phyloP scores from a whole-genome alignment of 2,888 invertebrate species.

The Agrotis exclamationis region DNA sequence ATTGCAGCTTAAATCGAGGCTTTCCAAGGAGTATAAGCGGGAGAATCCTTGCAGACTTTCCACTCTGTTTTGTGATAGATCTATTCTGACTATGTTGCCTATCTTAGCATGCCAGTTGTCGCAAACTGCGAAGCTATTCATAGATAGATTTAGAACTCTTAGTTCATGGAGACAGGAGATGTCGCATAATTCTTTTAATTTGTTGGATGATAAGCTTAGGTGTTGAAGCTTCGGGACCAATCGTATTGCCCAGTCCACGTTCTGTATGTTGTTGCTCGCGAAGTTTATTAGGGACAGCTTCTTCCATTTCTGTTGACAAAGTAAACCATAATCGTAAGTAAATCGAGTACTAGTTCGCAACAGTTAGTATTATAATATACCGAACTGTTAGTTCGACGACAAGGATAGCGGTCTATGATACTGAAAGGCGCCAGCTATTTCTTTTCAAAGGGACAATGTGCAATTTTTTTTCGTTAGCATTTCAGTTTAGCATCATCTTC shows the following conservation, averaged over 20 bases:
- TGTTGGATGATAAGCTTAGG: conserved; percentile 95
- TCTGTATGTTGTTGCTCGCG: conserved; percentile 94
- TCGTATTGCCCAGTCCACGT: conserved; percentile 95
- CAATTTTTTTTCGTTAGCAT: no score
- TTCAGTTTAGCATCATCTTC: no score
- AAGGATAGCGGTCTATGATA: no score
- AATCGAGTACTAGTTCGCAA: no score
- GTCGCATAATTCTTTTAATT: conserved; percentile 94
- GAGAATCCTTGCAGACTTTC: conserved; percentile 93
- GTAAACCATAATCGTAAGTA: neutral
- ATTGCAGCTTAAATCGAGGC: conserved; percentile 97
- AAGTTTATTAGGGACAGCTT: conserved; percentile 94
- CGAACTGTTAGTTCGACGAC: no score
- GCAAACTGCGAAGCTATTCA: conserved; percentile 94
- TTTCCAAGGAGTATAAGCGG: conserved; percentile 96
- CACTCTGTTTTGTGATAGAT: conserved; percentile 96
- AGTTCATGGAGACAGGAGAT: conserved; percentile 95
- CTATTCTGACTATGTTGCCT: conserved; percentile 96
- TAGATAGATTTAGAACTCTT: conserved; percentile 94
- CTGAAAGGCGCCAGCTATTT: no score
- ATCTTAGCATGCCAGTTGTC: conserved; percentile 96
- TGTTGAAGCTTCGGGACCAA: conserved; percentile 94
- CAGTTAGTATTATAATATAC: no score
- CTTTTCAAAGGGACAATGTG: no score
- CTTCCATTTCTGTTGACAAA: conserved; percentile 92